phyloP scores from a whole-genome alignment of 2,888 invertebrate genomes.

The Oithona nana region DNA sequence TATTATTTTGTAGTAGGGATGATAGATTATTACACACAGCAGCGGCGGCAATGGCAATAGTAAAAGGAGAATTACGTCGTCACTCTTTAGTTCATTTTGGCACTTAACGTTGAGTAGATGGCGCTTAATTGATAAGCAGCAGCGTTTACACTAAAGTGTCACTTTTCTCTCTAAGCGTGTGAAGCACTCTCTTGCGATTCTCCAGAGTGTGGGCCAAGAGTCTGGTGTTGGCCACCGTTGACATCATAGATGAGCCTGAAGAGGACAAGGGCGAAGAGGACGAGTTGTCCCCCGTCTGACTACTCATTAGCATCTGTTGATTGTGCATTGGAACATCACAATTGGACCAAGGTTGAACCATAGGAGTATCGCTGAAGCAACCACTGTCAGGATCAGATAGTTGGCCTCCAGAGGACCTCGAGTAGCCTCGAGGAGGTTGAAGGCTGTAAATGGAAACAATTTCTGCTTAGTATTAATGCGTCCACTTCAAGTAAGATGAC shows the following conservation, averaged over 20 bases:
- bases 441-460: no score
- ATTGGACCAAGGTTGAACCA: neutral
- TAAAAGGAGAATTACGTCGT: neutral
- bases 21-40: no score
- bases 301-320: neutral
- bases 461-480: no score
- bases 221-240: neutral
- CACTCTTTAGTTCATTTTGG: neutral
- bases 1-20: no score
- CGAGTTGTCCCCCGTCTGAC: no score
- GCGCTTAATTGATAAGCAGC: neutral
- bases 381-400: neutral
- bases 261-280: no score
- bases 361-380: neutral
- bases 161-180: conserved; percentile 10
- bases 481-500: no score
- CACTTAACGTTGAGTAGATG: neutral
- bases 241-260: neutral
- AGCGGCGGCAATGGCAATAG: neutral
- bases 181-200: neutral
- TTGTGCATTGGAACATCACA: neutral
- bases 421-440: neutral
- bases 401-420: neutral
- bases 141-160: conserved; percentile 5
- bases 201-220: neutral